A percentile compares a stretch with the other conserved stretches of the same genome.
These are phyloP conservation scores for Dendroctonus ponderosae DNA, from an alignment of 1,140 invertebrate genomes.

Conservation along the genomic window DNA sequence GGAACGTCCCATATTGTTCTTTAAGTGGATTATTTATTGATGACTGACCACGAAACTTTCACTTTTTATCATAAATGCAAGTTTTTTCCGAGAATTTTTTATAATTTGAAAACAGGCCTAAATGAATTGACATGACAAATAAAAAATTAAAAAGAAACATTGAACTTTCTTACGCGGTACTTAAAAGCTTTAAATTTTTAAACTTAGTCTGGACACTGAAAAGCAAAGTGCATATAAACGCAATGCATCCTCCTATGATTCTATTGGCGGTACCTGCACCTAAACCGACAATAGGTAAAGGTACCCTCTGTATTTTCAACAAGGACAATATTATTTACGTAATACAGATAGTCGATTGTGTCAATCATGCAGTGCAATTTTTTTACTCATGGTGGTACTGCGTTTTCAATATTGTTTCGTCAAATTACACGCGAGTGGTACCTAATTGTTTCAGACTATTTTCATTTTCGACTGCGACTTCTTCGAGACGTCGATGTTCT, in stretches of 20 bases:
- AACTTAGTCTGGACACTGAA: too few relatives aligned
- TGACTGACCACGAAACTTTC: too few relatives aligned
- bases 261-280: conserved; percentile 2
- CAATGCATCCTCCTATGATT: neutral
- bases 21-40: too few relatives aligned
- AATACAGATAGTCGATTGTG: conserved; percentile 28
- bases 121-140: too few relatives aligned
- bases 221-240: too few relatives aligned
- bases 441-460: neutral
- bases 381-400: conserved; percentile 21
- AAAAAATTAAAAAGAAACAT: too few relatives aligned
- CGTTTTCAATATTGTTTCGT: conserved; percentile 4
- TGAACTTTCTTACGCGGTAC: too few relatives aligned
- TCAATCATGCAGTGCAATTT: conserved; percentile 30
- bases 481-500: neutral
- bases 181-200: too few relatives aligned
- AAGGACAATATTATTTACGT: conserved; percentile 28
- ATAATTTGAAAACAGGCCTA: too few relatives aligned
- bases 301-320: conserved; percentile 5
- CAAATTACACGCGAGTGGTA: conserved; percentile 5
- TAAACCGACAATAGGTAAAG: conserved; percentile 6
- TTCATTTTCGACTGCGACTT: conserved; percentile 1
- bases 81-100: too few relatives aligned
- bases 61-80: too few relatives aligned
- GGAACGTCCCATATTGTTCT: too few relatives aligned